phyloP scores from a whole-genome alignment of 2,113 vertebrate species.

The Microtus oregoni region DNA sequence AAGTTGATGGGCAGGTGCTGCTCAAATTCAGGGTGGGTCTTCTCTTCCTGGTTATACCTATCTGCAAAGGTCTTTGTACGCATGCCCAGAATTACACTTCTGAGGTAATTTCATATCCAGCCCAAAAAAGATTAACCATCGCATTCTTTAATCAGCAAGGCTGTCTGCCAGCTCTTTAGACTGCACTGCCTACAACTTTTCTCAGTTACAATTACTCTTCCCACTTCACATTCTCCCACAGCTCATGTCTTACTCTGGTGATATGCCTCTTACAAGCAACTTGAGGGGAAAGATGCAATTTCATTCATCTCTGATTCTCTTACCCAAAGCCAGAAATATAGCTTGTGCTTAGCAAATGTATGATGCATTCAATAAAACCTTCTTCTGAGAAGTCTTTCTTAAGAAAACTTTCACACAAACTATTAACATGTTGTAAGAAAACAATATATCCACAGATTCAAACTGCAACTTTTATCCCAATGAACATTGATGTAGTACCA shows the following conservation, averaged over 20 bases:
- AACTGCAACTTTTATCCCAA: constrained; percentile 11
- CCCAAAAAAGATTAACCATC: not conserved
- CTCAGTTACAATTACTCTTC: not conserved
- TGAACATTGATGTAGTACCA: not conserved
- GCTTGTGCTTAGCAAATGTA: constrained; percentile 46
- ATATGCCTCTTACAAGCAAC: not conserved
- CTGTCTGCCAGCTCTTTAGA: not conserved
- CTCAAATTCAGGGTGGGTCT: not conserved
- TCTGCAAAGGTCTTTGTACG: not conserved
- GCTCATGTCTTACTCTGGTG: not conserved
- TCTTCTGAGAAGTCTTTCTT: not conserved
- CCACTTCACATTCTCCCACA: not conserved
- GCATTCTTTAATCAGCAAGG: not conserved
- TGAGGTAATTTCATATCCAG: not conserved
- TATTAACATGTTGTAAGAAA: constrained; percentile 16
- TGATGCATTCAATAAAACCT: constrained; percentile 57
- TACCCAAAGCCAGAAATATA: not conserved
- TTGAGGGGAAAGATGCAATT: not conserved
- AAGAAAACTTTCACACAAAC: constrained; percentile 29
- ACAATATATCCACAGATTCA: constrained; percentile 15
- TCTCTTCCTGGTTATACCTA: not conserved
- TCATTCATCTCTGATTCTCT: constrained; percentile 36
- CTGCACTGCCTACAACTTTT: not conserved
- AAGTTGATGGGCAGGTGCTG: not conserved
- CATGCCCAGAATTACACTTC: not conserved